Evolutionary conservation across 2,888 invertebrate species (phyloP), one percentile per base, ranked within the genome.

Genomic region (Hipparchia sbordonii): DNA sequence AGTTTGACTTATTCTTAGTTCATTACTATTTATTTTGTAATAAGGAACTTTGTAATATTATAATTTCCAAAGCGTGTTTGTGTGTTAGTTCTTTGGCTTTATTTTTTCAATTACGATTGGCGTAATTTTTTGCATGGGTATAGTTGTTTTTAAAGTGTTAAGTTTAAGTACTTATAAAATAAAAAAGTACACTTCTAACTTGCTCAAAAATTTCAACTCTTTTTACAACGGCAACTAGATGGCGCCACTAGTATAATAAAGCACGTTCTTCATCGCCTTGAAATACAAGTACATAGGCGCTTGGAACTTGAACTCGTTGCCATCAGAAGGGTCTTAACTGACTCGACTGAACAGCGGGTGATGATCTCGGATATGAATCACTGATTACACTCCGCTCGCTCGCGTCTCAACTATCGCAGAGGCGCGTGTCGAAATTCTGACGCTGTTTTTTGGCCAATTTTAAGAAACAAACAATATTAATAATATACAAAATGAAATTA

Each of bases 291-390:
- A 62, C 13, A 13, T 48, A 9, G 48, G 1, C 39, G 12, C 39
- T 60, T 10, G 59, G 10, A 39, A 39, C 39, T 33, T 39, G 10
- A 2, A 23, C 0, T 4, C 65, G 5, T 79, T 85, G 89, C 88
- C 89, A 88, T 89, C 89, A 88, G 88, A 84, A 85, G 85, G 92
- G 92, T 92, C 91, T 90, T 91, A 92, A 92, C 92, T 92, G 92
- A 92, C 92, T 93, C 91, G 92, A 93, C 92, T 92, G 92, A 92
- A 92, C 92, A 92, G 93, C 88, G 92, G 83, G 79, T 93, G 92
- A 92, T 92, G 62, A 62, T 8, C 48, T 62, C 9, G 62, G 62
- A 62, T 7, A 62, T 62, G 62, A 62, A 62, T 62, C 46, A 2
- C 5, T 62, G 62, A 62, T 62, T 62, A 46, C 3, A 9, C 46